Percentiles rank a stretch among this genome's conserved stretches.
Conservation (phyloP, 2,113 vertebrate species). For the Pitta sordida region DNA sequence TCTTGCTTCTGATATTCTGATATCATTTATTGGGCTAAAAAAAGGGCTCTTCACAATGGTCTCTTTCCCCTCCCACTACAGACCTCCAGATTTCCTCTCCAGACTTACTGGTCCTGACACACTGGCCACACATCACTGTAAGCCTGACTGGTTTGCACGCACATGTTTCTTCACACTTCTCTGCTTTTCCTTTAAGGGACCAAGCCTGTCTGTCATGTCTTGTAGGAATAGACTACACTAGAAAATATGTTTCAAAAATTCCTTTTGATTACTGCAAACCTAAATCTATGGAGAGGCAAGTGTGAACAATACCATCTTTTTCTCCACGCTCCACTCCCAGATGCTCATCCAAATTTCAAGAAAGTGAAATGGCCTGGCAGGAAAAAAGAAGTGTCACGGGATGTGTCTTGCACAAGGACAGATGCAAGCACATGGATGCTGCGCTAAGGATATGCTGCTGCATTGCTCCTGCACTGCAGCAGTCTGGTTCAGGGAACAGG, state of each 20-base stretch:
- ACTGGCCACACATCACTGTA: background rate
- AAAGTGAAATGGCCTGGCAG: background rate
- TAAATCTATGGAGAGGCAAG: background rate
- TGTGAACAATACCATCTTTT: background rate
- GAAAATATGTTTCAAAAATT: background rate
- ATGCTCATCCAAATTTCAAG: background rate
- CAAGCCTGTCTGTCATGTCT: background rate
- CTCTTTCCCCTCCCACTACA: background rate
- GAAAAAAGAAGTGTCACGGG: background rate
- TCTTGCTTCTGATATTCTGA: background rate
- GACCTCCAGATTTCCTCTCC: background rate
- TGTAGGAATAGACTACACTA: background rate
- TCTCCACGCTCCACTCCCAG: background rate
- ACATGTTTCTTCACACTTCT: background rate
- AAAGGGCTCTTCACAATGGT: background rate
- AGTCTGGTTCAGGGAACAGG: background rate
- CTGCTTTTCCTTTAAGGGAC: background rate
- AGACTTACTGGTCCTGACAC: background rate
- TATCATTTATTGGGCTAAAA: too few species aligned
- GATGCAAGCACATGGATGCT: background rate
- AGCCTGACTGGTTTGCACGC: background rate
- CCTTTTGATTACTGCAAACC: background rate
- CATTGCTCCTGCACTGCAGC: background rate
- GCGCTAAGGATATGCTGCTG: background rate
- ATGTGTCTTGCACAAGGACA: background rate